phyloP scores from a whole-genome alignment of 2,797 vertebrate species.

The Sebastes minor region DNA sequence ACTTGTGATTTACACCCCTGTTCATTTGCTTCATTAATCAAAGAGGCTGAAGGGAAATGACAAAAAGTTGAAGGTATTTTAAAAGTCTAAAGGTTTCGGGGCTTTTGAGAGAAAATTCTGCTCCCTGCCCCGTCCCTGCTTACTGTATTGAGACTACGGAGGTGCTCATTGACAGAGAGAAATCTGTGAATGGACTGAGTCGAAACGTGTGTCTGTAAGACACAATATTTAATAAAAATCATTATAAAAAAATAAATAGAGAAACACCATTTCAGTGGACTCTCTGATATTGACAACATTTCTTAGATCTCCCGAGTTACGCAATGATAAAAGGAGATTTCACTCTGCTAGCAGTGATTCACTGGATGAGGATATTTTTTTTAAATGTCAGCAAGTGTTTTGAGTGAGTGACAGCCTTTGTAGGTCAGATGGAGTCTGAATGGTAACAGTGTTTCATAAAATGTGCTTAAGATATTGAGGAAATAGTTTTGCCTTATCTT shows the following conservation, averaged over 20 bases:
- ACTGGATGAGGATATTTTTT: background rate
- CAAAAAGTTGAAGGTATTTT: too few species aligned
- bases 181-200: background rate
- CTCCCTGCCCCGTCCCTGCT: too few species aligned
- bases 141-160: too few species aligned
- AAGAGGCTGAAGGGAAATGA: background rate
- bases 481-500: background rate
- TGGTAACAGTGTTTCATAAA: background rate
- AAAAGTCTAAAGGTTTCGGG: too few species aligned
- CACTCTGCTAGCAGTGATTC: background rate
- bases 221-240: background rate
- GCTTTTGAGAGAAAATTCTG: too few species aligned
- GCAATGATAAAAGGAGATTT: background rate
- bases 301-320: background rate
- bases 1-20: background rate
- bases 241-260: background rate
- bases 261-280: background rate
- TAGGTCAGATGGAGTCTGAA: background rate
- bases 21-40: background rate
- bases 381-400: conserved; percentile 2
- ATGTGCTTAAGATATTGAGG: background rate
- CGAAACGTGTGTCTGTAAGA: background rate
- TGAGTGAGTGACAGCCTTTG: background rate
- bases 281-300: background rate
- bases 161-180: background rate